A percentile compares a stretch with the other conserved stretches of the same genome.
Conservation (phyloP, 2,113 vertebrate genomes). For the Mormoops blainvillei region DNA sequence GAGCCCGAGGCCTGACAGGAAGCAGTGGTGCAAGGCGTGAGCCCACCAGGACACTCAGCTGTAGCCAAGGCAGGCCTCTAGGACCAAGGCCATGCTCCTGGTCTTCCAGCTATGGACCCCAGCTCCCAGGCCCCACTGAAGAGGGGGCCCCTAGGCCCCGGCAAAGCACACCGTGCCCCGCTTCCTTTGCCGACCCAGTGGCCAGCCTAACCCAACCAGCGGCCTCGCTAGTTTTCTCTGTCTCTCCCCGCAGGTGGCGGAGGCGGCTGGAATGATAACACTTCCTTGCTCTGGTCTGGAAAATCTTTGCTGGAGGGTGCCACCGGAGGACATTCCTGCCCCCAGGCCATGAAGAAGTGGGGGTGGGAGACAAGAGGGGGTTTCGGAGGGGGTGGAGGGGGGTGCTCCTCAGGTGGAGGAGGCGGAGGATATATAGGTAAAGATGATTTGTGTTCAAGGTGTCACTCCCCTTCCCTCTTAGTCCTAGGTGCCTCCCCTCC, state of each 20-base stretch:
- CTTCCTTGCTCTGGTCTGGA: slow-evolving; percentile 90
- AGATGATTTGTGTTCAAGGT: slow-evolving; percentile 87
- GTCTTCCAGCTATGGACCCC: background rate
- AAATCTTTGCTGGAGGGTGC: slow-evolving; percentile 93
- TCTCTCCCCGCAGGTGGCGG: slow-evolving; percentile 90
- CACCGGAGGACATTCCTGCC: slow-evolving; percentile 94
- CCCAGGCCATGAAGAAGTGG: slow-evolving; percentile 90
- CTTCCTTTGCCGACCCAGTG: fast-evolving
- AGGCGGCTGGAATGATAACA: slow-evolving; percentile 94
- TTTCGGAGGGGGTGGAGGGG: slow-evolving; percentile 96
- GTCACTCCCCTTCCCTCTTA: slow-evolving; percentile 80
- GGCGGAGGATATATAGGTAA: slow-evolving; percentile 98
- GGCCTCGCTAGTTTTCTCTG: background rate
- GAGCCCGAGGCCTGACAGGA: background rate
- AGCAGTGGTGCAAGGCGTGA: background rate
- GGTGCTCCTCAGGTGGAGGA: slow-evolving; percentile 95
- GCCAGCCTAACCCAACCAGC: fast-evolving
- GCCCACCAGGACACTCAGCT: background rate
- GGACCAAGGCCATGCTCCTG: background rate
- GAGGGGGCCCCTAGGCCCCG: background rate
- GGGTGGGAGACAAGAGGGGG: slow-evolving; percentile 96
- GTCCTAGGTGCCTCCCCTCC: slow-evolving; percentile 61
- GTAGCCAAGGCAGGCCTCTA: background rate
- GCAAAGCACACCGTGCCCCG: fast-evolving
- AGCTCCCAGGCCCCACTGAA: background rate